Evolutionary conservation across 2,113 vertebrate species (phyloP).

Genomic region (Tringa solitaria): DNA sequence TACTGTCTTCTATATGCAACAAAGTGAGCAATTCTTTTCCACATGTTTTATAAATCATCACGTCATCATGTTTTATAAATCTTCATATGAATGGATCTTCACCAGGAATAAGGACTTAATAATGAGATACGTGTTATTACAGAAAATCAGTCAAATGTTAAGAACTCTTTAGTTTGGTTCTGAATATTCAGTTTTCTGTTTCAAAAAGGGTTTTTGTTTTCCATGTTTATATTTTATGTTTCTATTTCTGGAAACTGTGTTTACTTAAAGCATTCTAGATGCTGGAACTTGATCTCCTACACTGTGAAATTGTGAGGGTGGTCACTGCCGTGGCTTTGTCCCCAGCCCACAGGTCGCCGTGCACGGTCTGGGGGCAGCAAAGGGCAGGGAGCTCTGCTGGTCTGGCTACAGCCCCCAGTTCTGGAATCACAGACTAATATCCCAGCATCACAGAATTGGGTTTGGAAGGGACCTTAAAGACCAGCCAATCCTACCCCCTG

Average conservation of each 20-base stretch:
- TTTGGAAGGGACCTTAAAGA: neutral
- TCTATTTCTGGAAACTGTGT: neutral
- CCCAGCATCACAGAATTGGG: neutral
- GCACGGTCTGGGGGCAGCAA: neutral
- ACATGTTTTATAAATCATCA: neutral
- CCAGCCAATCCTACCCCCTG: neutral
- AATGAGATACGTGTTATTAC: neutral
- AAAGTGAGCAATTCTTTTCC: neutral
- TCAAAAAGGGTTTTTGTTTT: neutral
- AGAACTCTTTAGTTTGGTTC: neutral
- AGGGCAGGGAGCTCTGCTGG: neutral
- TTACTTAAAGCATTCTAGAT: neutral
- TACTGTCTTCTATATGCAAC: neutral
- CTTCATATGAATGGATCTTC: neutral
- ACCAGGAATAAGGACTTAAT: neutral
- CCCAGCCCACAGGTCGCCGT: accelerated
- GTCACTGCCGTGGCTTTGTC: neutral
- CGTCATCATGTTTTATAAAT: neutral
- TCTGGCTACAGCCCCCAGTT: neutral
- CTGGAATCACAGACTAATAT: neutral
- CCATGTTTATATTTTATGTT: neutral
- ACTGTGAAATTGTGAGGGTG: neutral
- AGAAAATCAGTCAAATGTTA: neutral
- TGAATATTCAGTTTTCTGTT: neutral
- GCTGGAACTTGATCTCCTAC: neutral